These are phyloP conservation scores for Pheosia tremula DNA, from an alignment of 2,888 invertebrate species.

Conservation along the genomic window DNA sequence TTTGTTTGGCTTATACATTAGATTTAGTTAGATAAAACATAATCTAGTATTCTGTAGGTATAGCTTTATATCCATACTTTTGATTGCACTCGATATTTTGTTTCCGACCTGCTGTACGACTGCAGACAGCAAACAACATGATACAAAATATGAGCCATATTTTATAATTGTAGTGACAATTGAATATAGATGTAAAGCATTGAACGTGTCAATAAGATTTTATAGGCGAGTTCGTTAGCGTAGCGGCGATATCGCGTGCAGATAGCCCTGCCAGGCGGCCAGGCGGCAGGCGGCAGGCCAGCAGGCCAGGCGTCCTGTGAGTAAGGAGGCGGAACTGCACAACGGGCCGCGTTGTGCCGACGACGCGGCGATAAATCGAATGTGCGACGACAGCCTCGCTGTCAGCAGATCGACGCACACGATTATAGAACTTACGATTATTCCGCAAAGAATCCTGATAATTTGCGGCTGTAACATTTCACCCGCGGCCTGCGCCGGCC, in stretches of 20 bases:
- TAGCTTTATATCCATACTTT: too few species aligned
- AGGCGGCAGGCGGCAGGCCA: conserved; percentile 8
- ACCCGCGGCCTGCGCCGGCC: conserved; percentile 36
- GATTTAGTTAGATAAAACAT: too few species aligned
- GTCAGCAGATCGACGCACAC: conserved; percentile 63
- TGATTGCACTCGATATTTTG: too few species aligned
- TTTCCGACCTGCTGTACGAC: too few species aligned
- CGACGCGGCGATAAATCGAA: conserved; percentile 67
- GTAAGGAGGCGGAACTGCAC: conserved; percentile 71
- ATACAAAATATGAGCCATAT: background rate
- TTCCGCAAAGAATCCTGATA: conserved; percentile 53
- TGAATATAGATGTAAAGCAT: conserved; percentile 41
- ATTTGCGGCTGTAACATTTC: conserved; percentile 48
- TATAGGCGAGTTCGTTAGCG: conserved; percentile 68
- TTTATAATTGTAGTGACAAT: conserved; percentile 20
- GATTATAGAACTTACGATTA: conserved; percentile 66
- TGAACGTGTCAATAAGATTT: conserved; percentile 57
- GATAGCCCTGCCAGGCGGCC: conserved; percentile 59
- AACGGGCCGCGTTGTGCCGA: conserved; percentile 68
- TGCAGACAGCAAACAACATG: background rate
- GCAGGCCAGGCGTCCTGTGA: conserved; percentile 27
- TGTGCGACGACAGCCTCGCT: conserved; percentile 70
- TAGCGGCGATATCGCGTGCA: conserved; percentile 60
- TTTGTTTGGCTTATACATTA: too few species aligned
- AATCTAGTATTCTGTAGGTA: too few species aligned